Base-by-base conservation (phyloP, 1,140 invertebrate species). In the Cyclargus thomasi region DNA sequence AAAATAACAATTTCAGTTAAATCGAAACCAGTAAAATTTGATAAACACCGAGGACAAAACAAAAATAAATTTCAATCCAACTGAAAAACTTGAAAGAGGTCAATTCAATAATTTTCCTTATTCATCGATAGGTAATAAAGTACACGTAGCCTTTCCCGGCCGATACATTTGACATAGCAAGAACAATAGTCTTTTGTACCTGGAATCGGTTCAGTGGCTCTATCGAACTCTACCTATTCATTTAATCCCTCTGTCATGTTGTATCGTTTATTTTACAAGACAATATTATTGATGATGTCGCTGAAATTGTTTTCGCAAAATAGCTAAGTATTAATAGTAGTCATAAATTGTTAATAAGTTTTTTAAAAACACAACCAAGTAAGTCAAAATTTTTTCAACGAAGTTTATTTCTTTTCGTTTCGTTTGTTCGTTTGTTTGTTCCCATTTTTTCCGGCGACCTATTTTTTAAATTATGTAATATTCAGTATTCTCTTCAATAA, bases 141-240 rank as follows among this genome's bases (percentile, higher is more conserved):
- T 71, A 67, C 63, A 63, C 64, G 67, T 69, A 59, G 70, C 67
- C 64, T 73, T 78, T 76, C 55, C 71, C 63, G 67, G 74, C 75
- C 72, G 81, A 86, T 85, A 83, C 84, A 81, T 86, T 82, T 75
- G 84, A 85, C 77, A 77, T 79, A 73, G 72, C 79, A 85, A 80
- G 82, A 86, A 86, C 84, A 86, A 86, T 85, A 71, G 71, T 79
- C 81, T 81, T 82, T 84, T 86, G 82, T 83, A 62, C 62, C 63
- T 35, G n/a, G 63, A 55, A 74, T 65, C 72, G 72, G 67, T 67
- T 67, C 55, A 63, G 65, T 74, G 65, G 57, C 63, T 71, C 53
- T 66, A 66, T 59, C 65, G 53, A 29, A 57, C 55, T 59, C 17
- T 17, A 62, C 59, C 62, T 70, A 67, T 70, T 65, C 69, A 67